Evolutionary conservation across 2,113 vertebrate species (phyloP).

Genomic region (Megalops atlanticus): DNA sequence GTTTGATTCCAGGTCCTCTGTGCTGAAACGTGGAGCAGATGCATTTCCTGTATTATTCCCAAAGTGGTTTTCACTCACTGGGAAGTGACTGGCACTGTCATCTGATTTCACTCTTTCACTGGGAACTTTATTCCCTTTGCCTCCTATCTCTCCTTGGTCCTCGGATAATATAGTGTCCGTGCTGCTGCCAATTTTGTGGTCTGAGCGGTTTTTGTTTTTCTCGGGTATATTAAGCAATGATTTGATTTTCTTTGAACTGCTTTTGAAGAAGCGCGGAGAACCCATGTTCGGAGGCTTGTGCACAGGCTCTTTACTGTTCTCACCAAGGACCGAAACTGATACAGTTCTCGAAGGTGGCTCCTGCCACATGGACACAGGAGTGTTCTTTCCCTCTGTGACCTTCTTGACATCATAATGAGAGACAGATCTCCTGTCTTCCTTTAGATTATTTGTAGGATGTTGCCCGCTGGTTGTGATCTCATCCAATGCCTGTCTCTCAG

Average conservation of each 20-base stretch:
- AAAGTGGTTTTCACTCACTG: conserved; percentile 53
- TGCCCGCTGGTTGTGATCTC: conserved; percentile 58
- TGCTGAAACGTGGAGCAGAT: conserved; percentile 81
- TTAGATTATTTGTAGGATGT: conserved; percentile 52
- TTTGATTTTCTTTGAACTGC: conserved; percentile 81
- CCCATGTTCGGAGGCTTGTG: conserved; percentile 65
- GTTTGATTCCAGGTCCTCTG: conserved; percentile 74
- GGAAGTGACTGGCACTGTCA: not conserved
- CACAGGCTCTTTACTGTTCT: conserved; percentile 63
- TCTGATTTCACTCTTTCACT: conserved; percentile 49
- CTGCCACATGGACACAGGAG: conserved; percentile 46
- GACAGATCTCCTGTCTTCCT: conserved; percentile 64
- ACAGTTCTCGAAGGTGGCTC: conserved; percentile 68
- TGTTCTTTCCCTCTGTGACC: conserved; percentile 45
- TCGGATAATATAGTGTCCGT: conserved; percentile 83
- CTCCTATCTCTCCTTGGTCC: conserved; percentile 63
- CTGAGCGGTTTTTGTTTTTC: conserved; percentile 74
- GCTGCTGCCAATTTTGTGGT: conserved; percentile 77
- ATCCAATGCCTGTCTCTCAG: conserved; percentile 58
- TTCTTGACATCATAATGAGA: conserved; percentile 69
- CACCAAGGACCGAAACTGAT: conserved; percentile 75
- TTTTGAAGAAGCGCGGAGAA: conserved; percentile 81
- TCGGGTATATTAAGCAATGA: conserved; percentile 85
- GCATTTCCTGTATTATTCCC: conserved; percentile 63
- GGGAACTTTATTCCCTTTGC: conserved; percentile 60